Base-by-base conservation (phyloP, 2,797 vertebrate genomes). In the Arnoldichthys spilopterus region DNA sequence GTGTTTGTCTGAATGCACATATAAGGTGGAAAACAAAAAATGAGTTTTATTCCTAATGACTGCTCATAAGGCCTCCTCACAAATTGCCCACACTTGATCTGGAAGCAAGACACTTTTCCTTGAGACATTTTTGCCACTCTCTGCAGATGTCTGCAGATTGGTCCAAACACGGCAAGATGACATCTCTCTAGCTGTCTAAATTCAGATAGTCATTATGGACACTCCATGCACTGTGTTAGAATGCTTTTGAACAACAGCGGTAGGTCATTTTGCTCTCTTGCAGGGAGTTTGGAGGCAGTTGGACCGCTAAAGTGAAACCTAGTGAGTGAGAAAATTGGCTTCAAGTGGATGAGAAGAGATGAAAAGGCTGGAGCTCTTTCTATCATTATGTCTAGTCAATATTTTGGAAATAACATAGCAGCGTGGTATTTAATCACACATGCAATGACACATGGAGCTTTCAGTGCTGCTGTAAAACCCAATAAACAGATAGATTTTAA, bases 31-130 rank as follows among this genome's bases (percentile, higher is more conserved):
- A 88, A 86, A 88, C 80, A 75, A 85, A 88, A 88, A 89, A 90
- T 92, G 87, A 92, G 87, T 89, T 89, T 91, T 87, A 93, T 92
- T 85, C 82, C 53, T 22, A 85, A 88, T 91, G 91, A 92, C 92
- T 93, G 91, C 88, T 89, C 81, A 74, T 78, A 87, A 90, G 88
- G 88, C 85, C 90, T 86, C 86, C 84, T 87, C 86, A 86, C 80
- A 85, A 85, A 87, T 80, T 85, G 90, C 88, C 87, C 86, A 86
- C 85, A 87, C 88, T 90, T 87, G 85, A 85, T 89, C 85, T 84
- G 66, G 83, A 61, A 87, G 20, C n/a, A 49, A 68, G 18, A 30
- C n/a, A 47, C 32, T 56, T 63, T 45, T 24, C 20, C 9, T 32
- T 32, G 15, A 71, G 26, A 30, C n/a, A 43, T 43, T 54, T n/a